Percentiles rank a stretch among this genome's conserved stretches.
phyloP scores from a whole-genome alignment of 2,888 invertebrate genomes.

The Drosophila kuntzei region DNA sequence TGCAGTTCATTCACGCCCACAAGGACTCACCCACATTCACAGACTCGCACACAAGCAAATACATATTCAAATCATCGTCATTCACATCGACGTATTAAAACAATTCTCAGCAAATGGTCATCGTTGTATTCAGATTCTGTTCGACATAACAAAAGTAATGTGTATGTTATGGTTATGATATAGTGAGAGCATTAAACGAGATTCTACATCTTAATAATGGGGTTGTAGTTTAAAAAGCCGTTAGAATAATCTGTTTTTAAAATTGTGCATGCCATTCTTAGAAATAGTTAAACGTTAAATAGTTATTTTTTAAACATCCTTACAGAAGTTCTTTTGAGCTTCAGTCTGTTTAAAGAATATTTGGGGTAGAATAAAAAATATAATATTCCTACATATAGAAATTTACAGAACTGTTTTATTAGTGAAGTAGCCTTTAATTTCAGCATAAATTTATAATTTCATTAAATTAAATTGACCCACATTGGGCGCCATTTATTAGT shows the following conservation, averaged over 20 bases:
- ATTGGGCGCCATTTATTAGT: slow-evolving; percentile 4
- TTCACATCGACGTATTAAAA: slow-evolving; percentile 26
- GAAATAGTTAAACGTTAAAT: background rate
- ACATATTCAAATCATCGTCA: slow-evolving; percentile 28
- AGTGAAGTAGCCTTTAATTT: background rate
- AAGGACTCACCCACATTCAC: slow-evolving; percentile 21
- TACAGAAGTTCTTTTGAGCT: background rate
- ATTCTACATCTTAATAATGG: background rate
- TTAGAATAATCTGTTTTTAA: background rate
- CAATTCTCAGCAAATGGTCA: slow-evolving; percentile 31
- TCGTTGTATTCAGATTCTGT: slow-evolving; percentile 7
- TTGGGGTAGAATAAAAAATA: background rate
- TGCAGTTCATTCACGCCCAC: slow-evolving; percentile 38
- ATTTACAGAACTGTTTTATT: background rate
- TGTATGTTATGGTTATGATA: background rate
- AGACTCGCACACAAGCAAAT: slow-evolving; percentile 31
- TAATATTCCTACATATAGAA: background rate
- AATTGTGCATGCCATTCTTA: slow-evolving; percentile 10
- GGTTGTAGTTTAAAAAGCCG: background rate
- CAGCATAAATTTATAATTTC: background rate
- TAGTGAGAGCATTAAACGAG: background rate
- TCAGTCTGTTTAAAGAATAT: background rate
- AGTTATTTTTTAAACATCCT: background rate
- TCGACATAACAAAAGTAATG: background rate
- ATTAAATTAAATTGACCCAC: background rate